phyloP scores from a whole-genome alignment of 1,140 invertebrate species.

The Cardiocondyla obscurior region DNA sequence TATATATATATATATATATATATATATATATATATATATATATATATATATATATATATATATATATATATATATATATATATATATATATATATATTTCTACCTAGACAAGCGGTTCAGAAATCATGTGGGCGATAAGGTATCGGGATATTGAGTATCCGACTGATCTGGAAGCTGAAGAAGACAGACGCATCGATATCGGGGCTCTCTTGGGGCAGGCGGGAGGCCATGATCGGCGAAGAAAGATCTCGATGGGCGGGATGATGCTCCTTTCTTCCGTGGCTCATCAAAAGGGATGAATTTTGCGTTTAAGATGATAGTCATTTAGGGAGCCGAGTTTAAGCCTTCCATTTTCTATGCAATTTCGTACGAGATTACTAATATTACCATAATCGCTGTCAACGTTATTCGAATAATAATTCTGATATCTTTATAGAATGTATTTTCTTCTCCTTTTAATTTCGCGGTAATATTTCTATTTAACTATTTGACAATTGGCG shows the following conservation, averaged over 20 bases:
- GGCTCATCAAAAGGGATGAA: conserved; percentile 41
- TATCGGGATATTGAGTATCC: conserved; percentile 69
- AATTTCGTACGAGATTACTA: neutral
- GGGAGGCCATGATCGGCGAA: neutral
- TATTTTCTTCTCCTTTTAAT: neutral
- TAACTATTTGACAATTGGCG: neutral
- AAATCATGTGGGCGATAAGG: conserved; percentile 70
- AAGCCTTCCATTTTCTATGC: neutral
- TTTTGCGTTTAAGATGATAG: conserved; percentile 41
- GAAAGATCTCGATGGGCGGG: conserved; percentile 52
- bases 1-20: conserved; percentile 38
- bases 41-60: conserved; percentile 32
- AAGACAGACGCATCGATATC: conserved; percentile 65
- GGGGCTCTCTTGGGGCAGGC: conserved; percentile 40
- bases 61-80: conserved; percentile 40
- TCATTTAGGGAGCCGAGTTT: neutral
- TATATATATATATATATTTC: conserved; percentile 30
- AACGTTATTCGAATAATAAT: neutral
- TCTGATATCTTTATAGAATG: neutral
- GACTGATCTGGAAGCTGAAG: conserved; percentile 64
- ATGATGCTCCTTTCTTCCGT: conserved; percentile 30
- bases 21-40: conserved; percentile 42
- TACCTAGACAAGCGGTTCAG: conserved; percentile 62
- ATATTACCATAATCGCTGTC: neutral
- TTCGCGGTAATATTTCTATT: neutral